Evolutionary conservation across 1,140 invertebrate species (phyloP).

Genomic region (Papilio glaucus): DNA sequence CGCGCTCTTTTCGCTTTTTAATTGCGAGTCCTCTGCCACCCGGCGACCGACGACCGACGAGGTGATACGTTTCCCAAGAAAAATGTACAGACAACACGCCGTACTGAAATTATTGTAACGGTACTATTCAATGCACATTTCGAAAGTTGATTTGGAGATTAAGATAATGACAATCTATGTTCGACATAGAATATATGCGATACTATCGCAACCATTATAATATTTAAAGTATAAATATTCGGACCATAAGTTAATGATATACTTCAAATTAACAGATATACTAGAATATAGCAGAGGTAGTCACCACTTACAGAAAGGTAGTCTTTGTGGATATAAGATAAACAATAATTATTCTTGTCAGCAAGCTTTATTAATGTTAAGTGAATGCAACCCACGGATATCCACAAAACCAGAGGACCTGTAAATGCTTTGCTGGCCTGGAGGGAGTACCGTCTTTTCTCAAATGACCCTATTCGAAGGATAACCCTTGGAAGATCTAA

Average conservation of each 20-base stretch:
- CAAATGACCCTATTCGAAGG: too few relatives aligned
- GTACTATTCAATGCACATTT: conserved; percentile 60
- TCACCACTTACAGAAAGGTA: not conserved
- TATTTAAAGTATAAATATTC: not conserved
- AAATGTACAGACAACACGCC: conserved; percentile 56
- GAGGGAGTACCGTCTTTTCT: too few relatives aligned
- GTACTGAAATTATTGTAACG: conserved; percentile 68
- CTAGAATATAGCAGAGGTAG: not conserved
- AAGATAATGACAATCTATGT: not conserved
- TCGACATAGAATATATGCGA: conserved; percentile 8
- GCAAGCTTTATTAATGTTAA: not conserved
- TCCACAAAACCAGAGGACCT: not conserved
- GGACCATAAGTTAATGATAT: not conserved
- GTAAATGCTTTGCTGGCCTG: too few relatives aligned
- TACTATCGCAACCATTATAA: conserved; percentile 3
- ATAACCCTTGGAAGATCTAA: too few relatives aligned
- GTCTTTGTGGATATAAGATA: not conserved
- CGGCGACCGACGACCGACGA: conserved; percentile 53
- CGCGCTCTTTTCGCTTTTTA: conserved; percentile 80
- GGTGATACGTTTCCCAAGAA: conserved; percentile 73
- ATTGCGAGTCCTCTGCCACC: conserved; percentile 74
- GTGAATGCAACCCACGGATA: not conserved
- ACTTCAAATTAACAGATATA: not conserved
- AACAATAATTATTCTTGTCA: not conserved
- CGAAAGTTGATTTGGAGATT: conserved; percentile 22